Evolutionary conservation across 2,888 invertebrate genomes (phyloP).

Genomic region (Bellardia bayeri): DNA sequence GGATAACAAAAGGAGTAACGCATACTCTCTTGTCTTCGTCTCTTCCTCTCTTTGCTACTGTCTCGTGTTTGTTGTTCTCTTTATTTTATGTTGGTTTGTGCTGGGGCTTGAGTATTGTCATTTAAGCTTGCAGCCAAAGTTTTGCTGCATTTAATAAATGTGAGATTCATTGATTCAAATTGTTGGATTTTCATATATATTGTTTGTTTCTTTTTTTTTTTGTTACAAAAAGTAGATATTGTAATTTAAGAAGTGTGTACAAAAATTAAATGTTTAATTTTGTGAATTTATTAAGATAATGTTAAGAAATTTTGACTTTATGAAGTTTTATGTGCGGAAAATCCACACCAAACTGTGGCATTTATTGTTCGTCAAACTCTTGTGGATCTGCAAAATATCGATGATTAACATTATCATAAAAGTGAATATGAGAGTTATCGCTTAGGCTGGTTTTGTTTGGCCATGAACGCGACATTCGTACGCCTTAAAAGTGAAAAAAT

Average conservation of each 20-base stretch:
- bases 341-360: too few species aligned
- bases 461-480: too few species aligned
- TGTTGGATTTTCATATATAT: conserved; percentile 30
- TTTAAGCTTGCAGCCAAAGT: background rate
- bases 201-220: background rate
- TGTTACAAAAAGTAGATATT: conserved; percentile 7
- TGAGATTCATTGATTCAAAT: conserved; percentile 75
- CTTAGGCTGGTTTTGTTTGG: too few species aligned
- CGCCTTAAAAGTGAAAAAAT: too few species aligned
- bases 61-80: conserved; percentile 24
- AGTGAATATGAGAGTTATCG: too few species aligned
- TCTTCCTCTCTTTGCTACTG: background rate
- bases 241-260: conserved; percentile 2
- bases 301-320: too few species aligned
- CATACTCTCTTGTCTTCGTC: background rate
- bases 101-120: background rate
- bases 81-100: background rate
- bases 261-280: background rate
- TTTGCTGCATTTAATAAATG: conserved; percentile 70
- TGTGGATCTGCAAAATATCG: too few species aligned
- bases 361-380: too few species aligned
- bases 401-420: too few species aligned
- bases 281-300: too few species aligned
- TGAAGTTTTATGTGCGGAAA: too few species aligned
- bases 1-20: conserved; percentile 51